phyloP scores from a whole-genome alignment of 2,888 invertebrate genomes.

The Trachelus tabidus region DNA sequence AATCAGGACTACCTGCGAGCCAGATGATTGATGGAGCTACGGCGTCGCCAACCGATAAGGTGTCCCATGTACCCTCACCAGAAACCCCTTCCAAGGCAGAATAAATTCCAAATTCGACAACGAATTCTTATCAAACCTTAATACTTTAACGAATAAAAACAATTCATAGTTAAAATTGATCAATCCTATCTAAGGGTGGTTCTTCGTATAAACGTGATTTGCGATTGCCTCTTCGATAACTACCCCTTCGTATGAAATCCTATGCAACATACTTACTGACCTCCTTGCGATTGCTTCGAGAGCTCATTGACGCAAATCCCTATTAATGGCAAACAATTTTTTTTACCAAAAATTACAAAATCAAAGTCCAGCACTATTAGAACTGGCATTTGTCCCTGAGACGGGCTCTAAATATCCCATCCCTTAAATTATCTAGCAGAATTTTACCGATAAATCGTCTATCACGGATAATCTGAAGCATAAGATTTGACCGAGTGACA shows the following conservation, averaged over 20 bases:
- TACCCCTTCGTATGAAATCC: neutral
- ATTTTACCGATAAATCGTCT: neutral
- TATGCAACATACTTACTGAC: neutral
- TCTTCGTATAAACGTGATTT: neutral
- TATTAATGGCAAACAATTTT: neutral
- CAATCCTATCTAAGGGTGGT: neutral
- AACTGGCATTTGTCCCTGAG: neutral
- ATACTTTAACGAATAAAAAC: neutral
- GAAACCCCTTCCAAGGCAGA: neutral
- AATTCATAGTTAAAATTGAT: neutral
- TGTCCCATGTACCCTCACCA: neutral
- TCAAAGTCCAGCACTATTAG: neutral
- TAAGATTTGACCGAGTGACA: neutral
- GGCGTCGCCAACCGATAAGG: neutral
- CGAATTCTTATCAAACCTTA: neutral
- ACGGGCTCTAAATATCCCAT: slow-evolving; percentile 53
- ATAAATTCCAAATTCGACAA: neutral
- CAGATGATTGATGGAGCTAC: neutral
- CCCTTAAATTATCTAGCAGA: slow-evolving; percentile 44
- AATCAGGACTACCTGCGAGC: neutral
- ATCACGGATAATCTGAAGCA: neutral
- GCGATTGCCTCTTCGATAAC: neutral
- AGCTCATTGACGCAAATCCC: neutral
- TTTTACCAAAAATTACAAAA: neutral
- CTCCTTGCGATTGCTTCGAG: neutral